A percentile compares a stretch with the other conserved stretches of the same genome.
Evolutionary conservation across 1,140 invertebrate species (phyloP).

Genomic region (Brachionus manjavacas): DNA sequence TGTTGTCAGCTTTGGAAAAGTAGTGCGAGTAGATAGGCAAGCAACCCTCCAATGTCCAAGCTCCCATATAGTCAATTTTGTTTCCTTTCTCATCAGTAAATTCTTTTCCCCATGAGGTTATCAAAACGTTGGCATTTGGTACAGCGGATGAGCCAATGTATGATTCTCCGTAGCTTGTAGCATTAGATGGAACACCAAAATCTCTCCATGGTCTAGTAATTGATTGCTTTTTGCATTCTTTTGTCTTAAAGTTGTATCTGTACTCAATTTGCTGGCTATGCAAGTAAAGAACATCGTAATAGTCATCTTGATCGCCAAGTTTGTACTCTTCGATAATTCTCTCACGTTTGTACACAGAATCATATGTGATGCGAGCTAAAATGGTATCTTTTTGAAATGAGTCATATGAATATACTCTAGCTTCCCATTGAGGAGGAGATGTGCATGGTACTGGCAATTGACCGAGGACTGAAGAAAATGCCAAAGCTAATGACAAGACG

Average conservation of each 20-base stretch:
- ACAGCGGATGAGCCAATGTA: slow-evolving; percentile 48
- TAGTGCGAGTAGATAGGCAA: slow-evolving; percentile 45
- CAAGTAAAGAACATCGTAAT: slow-evolving; percentile 49
- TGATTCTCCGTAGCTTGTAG: slow-evolving; percentile 46
- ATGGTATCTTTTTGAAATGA: slow-evolving; percentile 42
- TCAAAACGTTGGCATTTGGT: slow-evolving; percentile 37
- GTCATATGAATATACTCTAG: slow-evolving; percentile 14
- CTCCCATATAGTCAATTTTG: slow-evolving; percentile 42
- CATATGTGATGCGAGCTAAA: slow-evolving; percentile 45
- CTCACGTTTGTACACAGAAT: slow-evolving; percentile 46
- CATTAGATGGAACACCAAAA: slow-evolving; percentile 48
- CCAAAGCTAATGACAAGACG: not conserved
- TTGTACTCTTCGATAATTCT: slow-evolving; percentile 47
- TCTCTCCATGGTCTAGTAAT: slow-evolving; percentile 48
- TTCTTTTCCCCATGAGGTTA: not conserved
- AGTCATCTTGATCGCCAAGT: slow-evolving; percentile 44
- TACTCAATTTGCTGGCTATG: slow-evolving; percentile 50
- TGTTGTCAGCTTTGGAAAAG: slow-evolving; percentile 27
- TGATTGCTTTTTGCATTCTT: slow-evolving; percentile 46
- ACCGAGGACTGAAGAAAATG: not conserved
- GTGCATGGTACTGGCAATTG: slow-evolving; percentile 35
- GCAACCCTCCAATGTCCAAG: slow-evolving; percentile 47
- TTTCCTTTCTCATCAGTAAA: slow-evolving; percentile 9
- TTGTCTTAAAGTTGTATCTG: slow-evolving; percentile 47
- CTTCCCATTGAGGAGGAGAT: slow-evolving; percentile 41